A percentile compares a stretch with the other conserved stretches of the same genome.
These are phyloP conservation scores for Elaphurus davidianus DNA, from an alignment of 2,113 vertebrate species.

Conservation along the genomic window DNA sequence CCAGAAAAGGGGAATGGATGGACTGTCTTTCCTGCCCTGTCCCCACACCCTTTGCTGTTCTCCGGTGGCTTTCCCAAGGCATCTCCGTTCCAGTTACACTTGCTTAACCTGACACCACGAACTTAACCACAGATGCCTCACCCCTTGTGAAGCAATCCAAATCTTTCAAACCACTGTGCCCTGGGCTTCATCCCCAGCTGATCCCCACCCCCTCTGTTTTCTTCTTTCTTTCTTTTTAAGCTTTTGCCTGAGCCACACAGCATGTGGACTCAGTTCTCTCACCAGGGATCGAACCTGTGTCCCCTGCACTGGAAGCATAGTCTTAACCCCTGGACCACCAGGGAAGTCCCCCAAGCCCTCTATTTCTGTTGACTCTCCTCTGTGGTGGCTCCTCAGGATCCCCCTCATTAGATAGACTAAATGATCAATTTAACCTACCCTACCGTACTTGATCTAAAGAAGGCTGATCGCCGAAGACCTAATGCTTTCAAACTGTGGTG, in stretches of 20 bases:
- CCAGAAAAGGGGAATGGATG: not conserved
- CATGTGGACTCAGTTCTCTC: not conserved
- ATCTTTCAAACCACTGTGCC: rapidly evolving
- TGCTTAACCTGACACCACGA: no score
- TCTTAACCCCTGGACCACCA: not conserved
- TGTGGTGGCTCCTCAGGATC: not conserved
- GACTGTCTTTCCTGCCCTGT: not conserved
- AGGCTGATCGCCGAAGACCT: not conserved
- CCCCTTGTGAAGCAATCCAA: not conserved
- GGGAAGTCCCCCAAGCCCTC: not conserved
- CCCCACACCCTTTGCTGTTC: no score
- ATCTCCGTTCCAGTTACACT: rapidly evolving
- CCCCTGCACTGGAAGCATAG: not conserved
- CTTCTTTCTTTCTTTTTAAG: not conserved
- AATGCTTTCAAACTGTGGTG: not conserved
- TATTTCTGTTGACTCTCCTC: not conserved
- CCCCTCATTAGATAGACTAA: not conserved
- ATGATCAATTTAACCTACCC: not conserved
- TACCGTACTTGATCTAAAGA: not conserved
- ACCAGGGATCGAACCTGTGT: not conserved
- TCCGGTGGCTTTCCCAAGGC: not conserved
- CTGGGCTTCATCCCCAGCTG: rapidly evolving
- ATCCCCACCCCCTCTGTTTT: not conserved
- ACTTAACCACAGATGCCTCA: not conserved
- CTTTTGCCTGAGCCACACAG: not conserved